Percentiles rank a stretch among this genome's conserved stretches.
phyloP scores from a whole-genome alignment of 2,797 vertebrate species.

The Rhinichthys osculus region DNA sequence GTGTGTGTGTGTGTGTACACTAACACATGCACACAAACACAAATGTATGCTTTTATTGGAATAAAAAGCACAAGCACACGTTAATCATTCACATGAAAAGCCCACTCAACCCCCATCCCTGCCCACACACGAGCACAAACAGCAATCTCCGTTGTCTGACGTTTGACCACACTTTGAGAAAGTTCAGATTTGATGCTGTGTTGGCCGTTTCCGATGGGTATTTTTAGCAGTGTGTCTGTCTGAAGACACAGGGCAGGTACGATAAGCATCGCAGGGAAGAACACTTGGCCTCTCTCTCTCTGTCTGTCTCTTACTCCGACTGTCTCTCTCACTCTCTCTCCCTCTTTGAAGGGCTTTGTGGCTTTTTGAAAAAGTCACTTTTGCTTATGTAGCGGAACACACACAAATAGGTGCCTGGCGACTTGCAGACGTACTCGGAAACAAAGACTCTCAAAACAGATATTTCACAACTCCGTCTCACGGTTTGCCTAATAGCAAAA shows the following conservation, averaged over 20 bases:
- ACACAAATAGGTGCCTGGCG: constrained; percentile 54
- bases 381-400: constrained; percentile 69
- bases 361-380: constrained; percentile 69
- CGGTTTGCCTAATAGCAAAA: constrained; percentile 35
- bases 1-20: neutral
- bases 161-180: constrained; percentile 66
- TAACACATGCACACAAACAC: constrained; percentile 14
- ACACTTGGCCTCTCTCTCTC: constrained; percentile 37
- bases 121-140: constrained; percentile 25
- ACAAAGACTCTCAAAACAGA: constrained; percentile 52
- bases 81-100: constrained; percentile 23
- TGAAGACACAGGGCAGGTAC: constrained; percentile 66
- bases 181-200: constrained; percentile 64
- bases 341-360: constrained; percentile 76
- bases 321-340: constrained; percentile 60
- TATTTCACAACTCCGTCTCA: constrained; percentile 50
- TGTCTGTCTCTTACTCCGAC: constrained; percentile 24
- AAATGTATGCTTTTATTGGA: neutral
- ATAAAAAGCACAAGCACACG: constrained; percentile 28
- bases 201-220: constrained; percentile 69
- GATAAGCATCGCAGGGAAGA: constrained; percentile 82
- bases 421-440: constrained; percentile 59
- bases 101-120: neutral
- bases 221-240: constrained; percentile 67
- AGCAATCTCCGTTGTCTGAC: constrained; percentile 56